Base-by-base conservation (phyloP, 2,113 vertebrate genomes). In the Galemys pyrenaicus region DNA sequence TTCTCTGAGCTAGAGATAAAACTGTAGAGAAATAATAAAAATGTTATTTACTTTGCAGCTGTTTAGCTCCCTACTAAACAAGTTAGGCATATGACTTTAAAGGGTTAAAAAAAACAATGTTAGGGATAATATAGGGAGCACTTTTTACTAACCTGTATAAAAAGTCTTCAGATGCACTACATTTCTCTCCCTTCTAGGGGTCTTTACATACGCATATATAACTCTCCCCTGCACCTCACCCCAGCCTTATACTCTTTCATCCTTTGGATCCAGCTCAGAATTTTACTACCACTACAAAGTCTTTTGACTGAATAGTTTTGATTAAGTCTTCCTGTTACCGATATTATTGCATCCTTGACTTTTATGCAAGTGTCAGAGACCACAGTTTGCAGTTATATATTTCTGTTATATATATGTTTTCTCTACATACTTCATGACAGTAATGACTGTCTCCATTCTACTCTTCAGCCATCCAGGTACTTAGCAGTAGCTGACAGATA, bases 31-130 rank as follows among this genome's bases (percentile, higher is more conserved):
- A 65, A 37, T 1, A 83, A 51, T 68, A 24, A 51, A 67, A 70
- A 24, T 93, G 62, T 80, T 78, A 6, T 35, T 89, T 74, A 80
- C 26, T 83, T 85, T 74, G 17, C 82, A 84, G 51, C 39, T 90
- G 24, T 56, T 79, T 92, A 39, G 1, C 16, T 82, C 60, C 35
- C 7, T 85, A 5, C 12, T 79, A 12, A 90, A 41, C 3, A 75
- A 32, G 30, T 67, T 67, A 15, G 1, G 5, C n/a, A 17, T 0
- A 28, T 71, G 11, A 37, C 32, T 70, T 74, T 87, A 81, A 54
- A 30, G 28, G n/a, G 54, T 51, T 44, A 6, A 12, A 26, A 60
- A 41, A 62, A 51, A 46, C 32, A 32, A 6, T 28, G 16, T 4
- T 49, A 74, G 22, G 6, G 20, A 5, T 65, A 46, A 22, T 49